Conservation (phyloP, 2,888 invertebrate species). For the Drosophila anomalipes region DNA sequence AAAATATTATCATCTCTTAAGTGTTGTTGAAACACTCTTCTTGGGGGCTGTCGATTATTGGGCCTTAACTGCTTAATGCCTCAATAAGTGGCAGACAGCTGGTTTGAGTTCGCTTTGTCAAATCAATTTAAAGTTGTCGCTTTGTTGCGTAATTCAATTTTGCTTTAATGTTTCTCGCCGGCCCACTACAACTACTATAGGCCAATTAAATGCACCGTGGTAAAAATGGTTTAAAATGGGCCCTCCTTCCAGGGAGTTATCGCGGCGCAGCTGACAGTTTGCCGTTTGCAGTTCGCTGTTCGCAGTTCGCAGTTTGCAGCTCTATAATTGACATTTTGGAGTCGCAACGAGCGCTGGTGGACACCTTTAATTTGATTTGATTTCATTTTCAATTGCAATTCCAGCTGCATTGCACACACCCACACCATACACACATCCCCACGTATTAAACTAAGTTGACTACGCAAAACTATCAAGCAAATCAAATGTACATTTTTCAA, state of each 20-base stretch:
- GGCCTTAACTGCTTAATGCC: slow-evolving; percentile 29
- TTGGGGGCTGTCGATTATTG: slow-evolving; percentile 22
- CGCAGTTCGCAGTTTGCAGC: slow-evolving; percentile 13
- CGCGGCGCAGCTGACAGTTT: neutral
- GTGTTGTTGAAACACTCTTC: neutral
- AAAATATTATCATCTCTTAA: neutral
- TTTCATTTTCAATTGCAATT: slow-evolving; percentile 73
- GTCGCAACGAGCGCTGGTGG: slow-evolving; percentile 38
- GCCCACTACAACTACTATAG: slow-evolving; percentile 16
- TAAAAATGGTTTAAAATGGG: slow-evolving; percentile 47
- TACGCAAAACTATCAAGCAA: slow-evolving; percentile 69
- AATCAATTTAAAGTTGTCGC: slow-evolving; percentile 58
- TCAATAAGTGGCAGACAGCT: slow-evolving; percentile 20
- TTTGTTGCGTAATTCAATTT: slow-evolving; percentile 54
- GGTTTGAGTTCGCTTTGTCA: slow-evolving; percentile 14
- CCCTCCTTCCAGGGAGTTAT: slow-evolving; percentile 14
- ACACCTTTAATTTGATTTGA: slow-evolving; percentile 77
- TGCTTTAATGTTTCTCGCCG: slow-evolving; percentile 20
- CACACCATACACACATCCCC: slow-evolving; percentile 10
- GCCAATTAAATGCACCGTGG: slow-evolving; percentile 58
- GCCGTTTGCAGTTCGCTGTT: neutral
- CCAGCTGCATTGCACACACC: slow-evolving; percentile 65
- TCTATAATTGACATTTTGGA: slow-evolving; percentile 63
- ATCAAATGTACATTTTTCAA: slow-evolving; percentile 80
- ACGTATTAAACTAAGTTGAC: slow-evolving; percentile 34